Conservation (phyloP, 2,797 vertebrate species). For the Leptatherina wallacei region DNA sequence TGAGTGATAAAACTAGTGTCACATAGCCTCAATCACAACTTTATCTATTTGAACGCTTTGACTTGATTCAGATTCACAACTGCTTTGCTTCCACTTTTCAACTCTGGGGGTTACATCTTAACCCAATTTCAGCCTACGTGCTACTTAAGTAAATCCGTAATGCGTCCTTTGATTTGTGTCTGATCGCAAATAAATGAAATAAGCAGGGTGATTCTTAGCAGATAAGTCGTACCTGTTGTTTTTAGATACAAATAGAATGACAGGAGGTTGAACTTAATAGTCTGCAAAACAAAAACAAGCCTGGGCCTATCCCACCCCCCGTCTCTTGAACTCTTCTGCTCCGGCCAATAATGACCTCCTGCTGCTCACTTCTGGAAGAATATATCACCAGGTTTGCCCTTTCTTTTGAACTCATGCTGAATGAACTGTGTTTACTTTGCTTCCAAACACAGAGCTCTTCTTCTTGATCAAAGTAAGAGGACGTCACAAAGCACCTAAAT, state of each 20-base stretch:
- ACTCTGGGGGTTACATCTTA: slow-evolving; percentile 45
- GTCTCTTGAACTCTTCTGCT: slow-evolving; percentile 46
- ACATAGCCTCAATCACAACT: slow-evolving; percentile 70
- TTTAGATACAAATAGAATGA: slow-evolving; percentile 41
- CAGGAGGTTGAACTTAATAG: slow-evolving; percentile 43
- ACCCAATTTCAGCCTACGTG: slow-evolving; percentile 51
- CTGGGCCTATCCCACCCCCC: slow-evolving; percentile 33
- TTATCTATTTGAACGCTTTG: slow-evolving; percentile 63
- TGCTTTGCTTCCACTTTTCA: slow-evolving; percentile 47
- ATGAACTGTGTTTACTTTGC: slow-evolving; percentile 67
- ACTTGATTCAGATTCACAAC: slow-evolving; percentile 57
- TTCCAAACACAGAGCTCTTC: slow-evolving; percentile 58
- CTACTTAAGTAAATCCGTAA: slow-evolving; percentile 49
- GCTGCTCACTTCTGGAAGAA: slow-evolving; percentile 63
- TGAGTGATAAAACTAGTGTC: slow-evolving; percentile 75
- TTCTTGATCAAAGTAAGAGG: slow-evolving; percentile 60
- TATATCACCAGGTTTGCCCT: slow-evolving; percentile 70
- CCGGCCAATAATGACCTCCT: slow-evolving; percentile 60
- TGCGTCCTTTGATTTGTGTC: slow-evolving; percentile 45
- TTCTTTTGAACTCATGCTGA: slow-evolving; percentile 77
- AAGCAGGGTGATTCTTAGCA: slow-evolving; percentile 35
- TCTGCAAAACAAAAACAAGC: slow-evolving; percentile 42
- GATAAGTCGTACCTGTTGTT: slow-evolving; percentile 36
- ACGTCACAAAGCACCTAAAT: slow-evolving; percentile 67
- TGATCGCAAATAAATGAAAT: slow-evolving; percentile 43